These are phyloP conservation scores for Lutraria lutraria DNA, from an alignment of 2,888 invertebrate species.

Conservation along the genomic window DNA sequence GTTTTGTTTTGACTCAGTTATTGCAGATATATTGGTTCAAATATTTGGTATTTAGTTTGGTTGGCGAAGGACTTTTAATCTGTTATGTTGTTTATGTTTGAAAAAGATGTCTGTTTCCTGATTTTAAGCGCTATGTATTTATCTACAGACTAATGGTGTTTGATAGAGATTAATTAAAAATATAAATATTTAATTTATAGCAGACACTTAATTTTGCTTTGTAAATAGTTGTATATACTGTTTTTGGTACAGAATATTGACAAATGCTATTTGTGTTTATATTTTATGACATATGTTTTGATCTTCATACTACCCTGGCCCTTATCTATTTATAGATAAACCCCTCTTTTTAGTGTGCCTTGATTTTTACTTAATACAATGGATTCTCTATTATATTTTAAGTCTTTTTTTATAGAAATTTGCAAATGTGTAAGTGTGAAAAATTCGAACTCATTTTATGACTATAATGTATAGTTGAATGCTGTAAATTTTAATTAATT, in stretches of 20 bases:
- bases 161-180: neutral
- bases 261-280: constrained; percentile 2
- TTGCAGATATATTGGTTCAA: neutral
- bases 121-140: neutral
- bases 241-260: constrained; percentile 1
- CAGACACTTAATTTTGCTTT: neutral
- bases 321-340: neutral
- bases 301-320: neutral
- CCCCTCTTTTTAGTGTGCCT: neutral
- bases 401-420: neutral
- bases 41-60: neutral
- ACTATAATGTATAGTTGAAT: neutral
- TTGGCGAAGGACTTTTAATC: neutral
- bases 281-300: neutral
- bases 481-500: neutral
- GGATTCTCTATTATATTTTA: no score
- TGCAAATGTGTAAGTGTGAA: neutral
- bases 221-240: constrained; percentile 15
- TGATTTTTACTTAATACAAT: neutral
- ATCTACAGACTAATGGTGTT: neutral
- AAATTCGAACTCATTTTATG: neutral
- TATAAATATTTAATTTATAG: neutral
- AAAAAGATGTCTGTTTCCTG: neutral
- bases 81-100: neutral
- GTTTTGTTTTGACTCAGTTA: neutral